These are phyloP conservation scores for Atta texana DNA, from an alignment of 1,140 invertebrate species.

Conservation along the genomic window DNA sequence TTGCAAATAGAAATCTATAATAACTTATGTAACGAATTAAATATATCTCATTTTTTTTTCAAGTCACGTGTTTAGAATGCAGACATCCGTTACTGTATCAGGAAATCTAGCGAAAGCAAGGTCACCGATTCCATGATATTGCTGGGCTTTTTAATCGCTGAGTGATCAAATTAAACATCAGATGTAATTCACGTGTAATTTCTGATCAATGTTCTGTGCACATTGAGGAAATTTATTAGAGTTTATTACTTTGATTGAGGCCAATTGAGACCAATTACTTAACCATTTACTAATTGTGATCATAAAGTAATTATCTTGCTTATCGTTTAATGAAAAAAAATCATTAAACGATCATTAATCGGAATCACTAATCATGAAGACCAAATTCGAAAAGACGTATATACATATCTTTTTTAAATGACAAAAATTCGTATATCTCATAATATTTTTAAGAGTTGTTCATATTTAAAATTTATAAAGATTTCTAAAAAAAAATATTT, in stretches of 20 bases:
- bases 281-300: background rate
- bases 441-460: too few species aligned
- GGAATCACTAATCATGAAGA: background rate
- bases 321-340: conserved; percentile 26
- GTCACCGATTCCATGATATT: background rate
- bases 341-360: too few species aligned
- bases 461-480: background rate
- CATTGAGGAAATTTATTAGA: background rate
- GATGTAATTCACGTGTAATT: conserved; percentile 16
- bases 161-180: conserved; percentile 6
- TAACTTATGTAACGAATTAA: background rate
- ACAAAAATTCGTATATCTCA: too few species aligned
- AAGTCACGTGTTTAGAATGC: background rate
- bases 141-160: conserved; percentile 4
- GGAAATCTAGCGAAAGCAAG: conserved; percentile 29
- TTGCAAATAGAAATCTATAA: background rate
- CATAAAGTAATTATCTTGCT: background rate
- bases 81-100: background rate
- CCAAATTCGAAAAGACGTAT: background rate
- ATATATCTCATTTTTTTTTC: background rate
- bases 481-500: background rate
- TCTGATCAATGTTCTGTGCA: background rate
- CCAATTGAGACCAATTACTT: too few species aligned
- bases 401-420: background rate
- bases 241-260: background rate